phyloP scores from a whole-genome alignment of 2,113 vertebrate genomes.

The Orycteropus afer region DNA sequence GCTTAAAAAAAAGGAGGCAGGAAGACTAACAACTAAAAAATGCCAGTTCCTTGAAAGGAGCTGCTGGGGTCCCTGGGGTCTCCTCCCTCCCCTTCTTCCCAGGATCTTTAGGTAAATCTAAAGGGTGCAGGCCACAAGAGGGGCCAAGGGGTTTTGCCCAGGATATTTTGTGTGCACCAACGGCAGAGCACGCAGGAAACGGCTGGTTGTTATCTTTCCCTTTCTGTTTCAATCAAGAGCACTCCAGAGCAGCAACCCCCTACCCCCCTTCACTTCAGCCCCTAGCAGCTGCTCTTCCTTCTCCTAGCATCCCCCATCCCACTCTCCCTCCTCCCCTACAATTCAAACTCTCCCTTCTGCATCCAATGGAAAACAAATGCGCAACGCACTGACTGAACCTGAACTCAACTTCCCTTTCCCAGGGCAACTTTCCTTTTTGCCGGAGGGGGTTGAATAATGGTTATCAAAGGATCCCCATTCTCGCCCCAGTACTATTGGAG shows the following conservation, averaged over 20 bases:
- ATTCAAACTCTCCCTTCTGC: conserved; percentile 61
- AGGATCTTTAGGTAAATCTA: conserved; percentile 57
- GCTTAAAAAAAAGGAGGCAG: conserved; percentile 77
- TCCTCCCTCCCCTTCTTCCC: conserved; percentile 82
- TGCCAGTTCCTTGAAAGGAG: conserved; percentile 86
- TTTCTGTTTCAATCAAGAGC: conserved; percentile 82
- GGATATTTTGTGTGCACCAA: conserved; percentile 68
- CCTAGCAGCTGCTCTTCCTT: conserved; percentile 74
- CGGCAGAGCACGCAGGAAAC: conserved; percentile 75
- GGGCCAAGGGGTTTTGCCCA: conserved; percentile 73
- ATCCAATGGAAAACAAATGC: conserved; percentile 73
- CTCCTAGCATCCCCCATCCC: conserved; percentile 54
- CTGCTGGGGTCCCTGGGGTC: conserved; percentile 49
- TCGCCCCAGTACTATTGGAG: background rate
- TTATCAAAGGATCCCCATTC: background rate
- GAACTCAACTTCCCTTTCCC: conserved; percentile 72
- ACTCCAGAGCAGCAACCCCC: conserved; percentile 67
- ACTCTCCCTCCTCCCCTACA: background rate
- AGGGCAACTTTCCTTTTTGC: conserved; percentile 63
- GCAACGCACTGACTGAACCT: conserved; percentile 69
- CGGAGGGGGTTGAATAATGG: background rate
- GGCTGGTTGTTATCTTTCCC: conserved; percentile 80
- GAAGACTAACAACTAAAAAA: conserved; percentile 82
- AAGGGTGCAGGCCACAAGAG: conserved; percentile 80
- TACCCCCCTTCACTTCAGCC: conserved; percentile 45